phyloP scores from a whole-genome alignment of 2,888 invertebrate species.

The Ferdinandea cuprea region DNA sequence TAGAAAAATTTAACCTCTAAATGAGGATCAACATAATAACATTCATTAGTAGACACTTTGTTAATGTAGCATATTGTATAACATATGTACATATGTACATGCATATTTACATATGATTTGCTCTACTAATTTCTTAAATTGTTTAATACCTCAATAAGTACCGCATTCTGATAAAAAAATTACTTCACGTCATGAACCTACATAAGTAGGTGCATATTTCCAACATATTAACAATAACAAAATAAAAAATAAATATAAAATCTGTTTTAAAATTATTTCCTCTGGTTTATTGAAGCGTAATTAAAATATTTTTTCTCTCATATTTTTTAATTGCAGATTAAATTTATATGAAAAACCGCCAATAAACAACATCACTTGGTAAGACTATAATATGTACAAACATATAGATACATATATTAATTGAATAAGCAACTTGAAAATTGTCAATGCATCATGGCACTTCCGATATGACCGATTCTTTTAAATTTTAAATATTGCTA shows the following conservation, averaged over 20 bases:
- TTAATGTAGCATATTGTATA: no score
- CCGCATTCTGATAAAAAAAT: neutral
- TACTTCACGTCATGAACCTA: neutral
- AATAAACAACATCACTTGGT: conserved; percentile 30
- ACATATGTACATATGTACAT: no score
- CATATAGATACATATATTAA: neutral
- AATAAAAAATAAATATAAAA: neutral
- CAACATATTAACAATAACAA: neutral
- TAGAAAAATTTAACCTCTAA: no score
- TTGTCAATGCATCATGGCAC: neutral
- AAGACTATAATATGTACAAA: conserved; percentile 8
- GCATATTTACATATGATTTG: no score
- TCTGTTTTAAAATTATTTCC: neutral
- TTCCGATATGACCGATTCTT: no score
- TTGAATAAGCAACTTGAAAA: conserved; percentile 11
- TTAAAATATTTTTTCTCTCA: conserved; percentile 40
- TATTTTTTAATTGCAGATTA: conserved; percentile 44
- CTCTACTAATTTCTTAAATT: no score
- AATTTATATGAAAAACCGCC: conserved; percentile 8
- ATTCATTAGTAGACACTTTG: no score
- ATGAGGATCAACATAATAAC: no score
- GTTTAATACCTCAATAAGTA: no score
- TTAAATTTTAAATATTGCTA: no score
- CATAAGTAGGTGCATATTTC: no score
- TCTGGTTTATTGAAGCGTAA: conserved; percentile 4